These are phyloP conservation scores for Teleiodes luculella DNA, from an alignment of 2,888 invertebrate genomes.

Conservation along the genomic window DNA sequence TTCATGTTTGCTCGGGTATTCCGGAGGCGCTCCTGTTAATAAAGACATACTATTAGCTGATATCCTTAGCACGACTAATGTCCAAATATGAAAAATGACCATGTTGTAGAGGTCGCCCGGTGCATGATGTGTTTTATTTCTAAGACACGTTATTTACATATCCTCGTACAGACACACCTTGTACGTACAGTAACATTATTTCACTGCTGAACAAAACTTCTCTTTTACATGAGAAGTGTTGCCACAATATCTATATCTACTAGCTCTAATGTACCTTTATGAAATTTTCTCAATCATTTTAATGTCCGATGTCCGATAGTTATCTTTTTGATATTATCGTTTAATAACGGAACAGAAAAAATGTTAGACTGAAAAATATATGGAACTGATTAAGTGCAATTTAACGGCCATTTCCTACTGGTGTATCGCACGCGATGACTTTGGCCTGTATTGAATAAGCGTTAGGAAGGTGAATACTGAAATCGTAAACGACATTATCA, in stretches of 20 bases:
- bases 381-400: slow-evolving; percentile 3
- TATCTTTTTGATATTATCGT: background rate
- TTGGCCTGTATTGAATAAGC: slow-evolving; percentile 1
- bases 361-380: background rate
- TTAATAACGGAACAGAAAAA: background rate
- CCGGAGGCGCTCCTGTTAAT: slow-evolving; percentile 54
- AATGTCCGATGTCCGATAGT: background rate
- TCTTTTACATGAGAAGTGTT: too few relatives aligned
- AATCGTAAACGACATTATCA: slow-evolving; percentile 11
- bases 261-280: too few relatives aligned
- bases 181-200: too few relatives aligned
- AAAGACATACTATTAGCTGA: background rate
- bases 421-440: slow-evolving; percentile 3
- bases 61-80: background rate
- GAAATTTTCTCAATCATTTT: too few relatives aligned
- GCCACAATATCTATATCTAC: too few relatives aligned
- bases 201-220: too few relatives aligned
- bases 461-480: slow-evolving; percentile 13
- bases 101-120: background rate
- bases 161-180: too few relatives aligned
- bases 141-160: too few relatives aligned
- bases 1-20: slow-evolving; percentile 65
- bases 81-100: background rate
- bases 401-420: slow-evolving; percentile 5
- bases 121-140: too few relatives aligned